phyloP scores from a whole-genome alignment of 2,797 vertebrate genomes.

The Falco naumanni region DNA sequence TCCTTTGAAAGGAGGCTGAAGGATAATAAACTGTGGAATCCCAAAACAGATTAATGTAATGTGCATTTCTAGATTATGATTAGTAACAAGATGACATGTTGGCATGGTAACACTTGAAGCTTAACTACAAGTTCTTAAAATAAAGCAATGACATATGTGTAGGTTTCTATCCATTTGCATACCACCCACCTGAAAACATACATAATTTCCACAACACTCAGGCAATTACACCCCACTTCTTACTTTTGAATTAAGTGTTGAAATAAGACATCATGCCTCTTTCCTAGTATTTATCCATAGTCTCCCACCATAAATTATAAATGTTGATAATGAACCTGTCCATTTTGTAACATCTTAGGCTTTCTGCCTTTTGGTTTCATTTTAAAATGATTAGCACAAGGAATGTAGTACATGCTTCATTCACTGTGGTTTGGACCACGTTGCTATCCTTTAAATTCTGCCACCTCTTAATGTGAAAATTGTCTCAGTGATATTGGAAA shows the following conservation, averaged over 20 bases:
- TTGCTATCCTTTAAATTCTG: background rate
- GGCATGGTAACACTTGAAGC: constrained; percentile 75
- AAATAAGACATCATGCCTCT: background rate
- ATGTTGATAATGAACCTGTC: background rate
- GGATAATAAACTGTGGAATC: constrained; percentile 25
- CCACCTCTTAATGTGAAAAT: background rate
- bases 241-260: constrained; percentile 6
- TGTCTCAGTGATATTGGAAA: background rate
- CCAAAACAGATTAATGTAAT: constrained; percentile 59
- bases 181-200: constrained; percentile 20
- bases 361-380: constrained; percentile 7
- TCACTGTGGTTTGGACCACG: background rate
- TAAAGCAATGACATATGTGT: constrained; percentile 61
- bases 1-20: constrained; percentile 11
- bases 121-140: constrained; percentile 72
- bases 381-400: background rate
- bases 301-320: background rate
- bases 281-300: background rate
- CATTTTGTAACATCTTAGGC: background rate
- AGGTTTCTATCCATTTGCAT: constrained; percentile 47
- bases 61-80: constrained; percentile 60
- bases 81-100: constrained; percentile 67
- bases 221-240: constrained; percentile 7
- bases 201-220: background rate
- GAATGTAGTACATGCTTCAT: background rate